Percentiles rank a stretch among this genome's conserved stretches.
Evolutionary conservation across 2,888 invertebrate genomes (phyloP).

Genomic region (Ypsolopha sequella): DNA sequence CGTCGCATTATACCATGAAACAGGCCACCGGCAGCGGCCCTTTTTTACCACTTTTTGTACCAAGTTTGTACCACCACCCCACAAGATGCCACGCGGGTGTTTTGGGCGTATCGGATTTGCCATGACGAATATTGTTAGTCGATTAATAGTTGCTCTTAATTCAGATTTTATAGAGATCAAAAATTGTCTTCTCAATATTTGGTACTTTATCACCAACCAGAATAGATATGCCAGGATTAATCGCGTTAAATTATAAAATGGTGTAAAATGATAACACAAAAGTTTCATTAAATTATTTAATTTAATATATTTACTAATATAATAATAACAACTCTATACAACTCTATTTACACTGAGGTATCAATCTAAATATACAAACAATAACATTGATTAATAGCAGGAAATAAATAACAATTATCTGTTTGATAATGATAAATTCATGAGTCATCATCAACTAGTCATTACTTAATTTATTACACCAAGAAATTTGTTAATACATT

Average conservation of each 20-base stretch:
- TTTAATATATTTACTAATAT: not conserved
- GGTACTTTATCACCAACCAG: too few relatives aligned
- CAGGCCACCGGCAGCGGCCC: slow-evolving; percentile 46
- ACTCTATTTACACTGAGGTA: slow-evolving; percentile 6
- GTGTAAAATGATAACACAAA: not conserved
- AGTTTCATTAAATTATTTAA: not conserved
- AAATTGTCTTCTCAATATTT: too few relatives aligned
- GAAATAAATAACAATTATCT: slow-evolving; percentile 9
- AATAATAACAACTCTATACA: slow-evolving; percentile 1
- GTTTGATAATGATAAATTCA: too few relatives aligned
- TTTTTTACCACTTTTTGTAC: slow-evolving; percentile 44
- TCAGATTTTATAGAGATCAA: not conserved
- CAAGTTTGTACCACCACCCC: slow-evolving; percentile 23
- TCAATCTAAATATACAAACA: slow-evolving; percentile 3
- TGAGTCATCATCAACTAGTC: too few relatives aligned
- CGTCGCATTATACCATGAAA: slow-evolving; percentile 59
- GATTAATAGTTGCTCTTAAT: not conserved
- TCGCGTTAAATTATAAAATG: not conserved
- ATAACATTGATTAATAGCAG: not conserved
- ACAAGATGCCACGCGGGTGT: slow-evolving; percentile 31
- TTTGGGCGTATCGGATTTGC: not conserved
- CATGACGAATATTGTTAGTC: slow-evolving; percentile 4
- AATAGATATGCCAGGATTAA: too few relatives aligned
- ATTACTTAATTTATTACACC: too few relatives aligned
- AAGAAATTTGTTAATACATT: too few relatives aligned